These are phyloP conservation scores for Metridium senile DNA, from an alignment of 92 coral and sea anemone genomes.

Conservation along the genomic window DNA sequence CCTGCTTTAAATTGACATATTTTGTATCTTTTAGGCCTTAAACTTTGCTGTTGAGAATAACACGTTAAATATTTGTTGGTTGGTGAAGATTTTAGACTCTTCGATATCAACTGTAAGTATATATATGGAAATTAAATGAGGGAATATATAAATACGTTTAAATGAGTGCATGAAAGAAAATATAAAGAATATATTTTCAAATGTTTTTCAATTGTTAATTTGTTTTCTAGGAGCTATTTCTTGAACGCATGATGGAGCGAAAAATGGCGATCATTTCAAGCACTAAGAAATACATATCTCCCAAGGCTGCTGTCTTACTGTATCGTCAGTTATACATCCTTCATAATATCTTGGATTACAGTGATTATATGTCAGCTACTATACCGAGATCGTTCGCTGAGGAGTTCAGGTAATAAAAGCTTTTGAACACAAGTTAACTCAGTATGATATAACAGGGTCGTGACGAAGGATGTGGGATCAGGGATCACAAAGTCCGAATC, in stretches of 20 bases:
- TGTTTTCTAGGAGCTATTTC: constrained; percentile 57
- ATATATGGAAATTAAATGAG: not conserved
- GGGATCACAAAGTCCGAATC: too few relatives aligned
- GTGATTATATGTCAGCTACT: constrained; percentile 59
- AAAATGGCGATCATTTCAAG: constrained; percentile 62
- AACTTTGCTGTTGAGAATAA: constrained; percentile 82
- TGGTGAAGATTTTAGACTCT: constrained; percentile 78
- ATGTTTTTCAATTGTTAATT: too few relatives aligned
- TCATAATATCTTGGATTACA: constrained; percentile 83
- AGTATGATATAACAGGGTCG: too few relatives aligned
- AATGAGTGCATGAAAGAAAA: not conserved
- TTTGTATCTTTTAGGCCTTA: constrained; percentile 55
- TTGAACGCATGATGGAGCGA: constrained; percentile 74
- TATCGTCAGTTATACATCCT: constrained; percentile 78
- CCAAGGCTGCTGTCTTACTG: constrained; percentile 79
- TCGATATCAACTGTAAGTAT: constrained; percentile 66
- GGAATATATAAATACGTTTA: not conserved
- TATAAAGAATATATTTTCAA: not conserved
- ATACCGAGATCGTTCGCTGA: constrained; percentile 85
- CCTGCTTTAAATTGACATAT: not conserved
- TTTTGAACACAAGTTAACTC: too few relatives aligned
- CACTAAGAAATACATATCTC: constrained; percentile 47
- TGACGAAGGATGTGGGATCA: too few relatives aligned
- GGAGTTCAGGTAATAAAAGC: constrained; percentile 79
- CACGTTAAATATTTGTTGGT: constrained; percentile 82